Percentiles rank a stretch among this genome's conserved stretches.
Evolutionary conservation across 2,113 vertebrate genomes (phyloP).

Genomic region (Cheilinus undulatus): DNA sequence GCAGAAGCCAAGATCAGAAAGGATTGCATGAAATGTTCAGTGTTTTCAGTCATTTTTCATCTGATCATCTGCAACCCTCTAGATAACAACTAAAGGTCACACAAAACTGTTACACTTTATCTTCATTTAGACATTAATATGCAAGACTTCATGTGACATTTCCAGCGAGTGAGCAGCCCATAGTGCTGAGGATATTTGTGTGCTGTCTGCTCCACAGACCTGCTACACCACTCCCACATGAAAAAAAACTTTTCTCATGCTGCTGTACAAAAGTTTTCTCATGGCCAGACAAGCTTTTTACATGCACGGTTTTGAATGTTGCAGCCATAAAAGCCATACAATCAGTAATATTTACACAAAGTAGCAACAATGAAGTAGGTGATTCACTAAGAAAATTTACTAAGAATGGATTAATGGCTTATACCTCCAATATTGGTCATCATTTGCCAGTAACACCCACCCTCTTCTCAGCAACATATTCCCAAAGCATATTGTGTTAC

Average conservation of each 20-base stretch:
- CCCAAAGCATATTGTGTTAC: too few relatives aligned
- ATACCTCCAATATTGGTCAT: too few relatives aligned
- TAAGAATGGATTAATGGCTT: too few relatives aligned
- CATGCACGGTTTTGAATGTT: background rate
- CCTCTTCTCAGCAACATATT: too few relatives aligned
- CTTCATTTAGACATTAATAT: slow-evolving; percentile 56
- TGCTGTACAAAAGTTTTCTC: slow-evolving; percentile 3
- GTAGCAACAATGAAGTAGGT: too few relatives aligned
- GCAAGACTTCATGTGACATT: slow-evolving; percentile 59
- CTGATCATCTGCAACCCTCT: slow-evolving; percentile 3
- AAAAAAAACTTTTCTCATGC: slow-evolving; percentile 28
- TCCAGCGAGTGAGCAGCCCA: slow-evolving; percentile 20
- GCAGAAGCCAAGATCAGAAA: background rate
- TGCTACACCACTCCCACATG: slow-evolving; percentile 7
- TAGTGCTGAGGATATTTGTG: slow-evolving; percentile 20
- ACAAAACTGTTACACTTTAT: slow-evolving; percentile 33
- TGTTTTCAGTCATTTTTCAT: background rate
- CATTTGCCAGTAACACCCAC: too few relatives aligned
- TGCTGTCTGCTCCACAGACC: slow-evolving; percentile 16
- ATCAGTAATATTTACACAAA: background rate
- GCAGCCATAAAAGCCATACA: background rate
- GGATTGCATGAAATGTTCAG: too few relatives aligned
- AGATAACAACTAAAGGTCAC: slow-evolving; percentile 35
- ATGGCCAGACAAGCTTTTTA: slow-evolving; percentile 6
- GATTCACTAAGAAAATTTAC: too few relatives aligned